Evolutionary conservation across 1,140 invertebrate genomes (phyloP).

Genomic region (Penaeus indicus): DNA sequence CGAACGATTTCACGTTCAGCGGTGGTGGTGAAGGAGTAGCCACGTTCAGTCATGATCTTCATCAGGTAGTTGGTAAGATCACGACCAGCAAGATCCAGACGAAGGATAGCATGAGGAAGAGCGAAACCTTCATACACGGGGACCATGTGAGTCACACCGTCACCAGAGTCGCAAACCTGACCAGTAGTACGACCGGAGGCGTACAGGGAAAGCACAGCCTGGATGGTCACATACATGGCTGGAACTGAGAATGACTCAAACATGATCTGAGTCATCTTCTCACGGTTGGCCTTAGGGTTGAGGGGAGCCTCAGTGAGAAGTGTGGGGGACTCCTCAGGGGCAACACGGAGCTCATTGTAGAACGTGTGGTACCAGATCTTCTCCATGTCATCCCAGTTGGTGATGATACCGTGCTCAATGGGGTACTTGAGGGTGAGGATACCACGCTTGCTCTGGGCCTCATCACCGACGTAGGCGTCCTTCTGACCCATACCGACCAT

Average conservation of each 20-base stretch:
- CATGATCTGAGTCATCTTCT: constrained; percentile 91
- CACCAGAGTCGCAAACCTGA: constrained; percentile 57
- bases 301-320: constrained; percentile 80
- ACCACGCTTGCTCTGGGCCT: constrained; percentile 92
- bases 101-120: constrained; percentile 59
- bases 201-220: constrained; percentile 58
- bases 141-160: constrained; percentile 55
- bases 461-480: constrained; percentile 90
- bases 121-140: constrained; percentile 59
- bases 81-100: not conserved
- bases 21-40: too few relatives aligned
- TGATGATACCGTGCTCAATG: constrained; percentile 95
- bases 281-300: constrained; percentile 86
- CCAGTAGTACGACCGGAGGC: constrained; percentile 60
- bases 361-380: constrained; percentile 97
- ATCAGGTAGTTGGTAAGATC: too few relatives aligned
- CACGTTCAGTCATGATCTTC: too few relatives aligned
- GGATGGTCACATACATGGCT: constrained; percentile 58
- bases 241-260: constrained; percentile 74
- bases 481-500: constrained; percentile 98
- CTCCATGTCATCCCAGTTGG: constrained; percentile 98
- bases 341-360: constrained; percentile 94
- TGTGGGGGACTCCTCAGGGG: constrained; percentile 93
- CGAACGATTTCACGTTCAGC: too few relatives aligned
- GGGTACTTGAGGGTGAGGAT: constrained; percentile 94